A percentile compares a stretch with the other conserved stretches of the same genome.
Evolutionary conservation across 2,113 vertebrate genomes (phyloP).

Genomic region (Lepidothrix coronata): DNA sequence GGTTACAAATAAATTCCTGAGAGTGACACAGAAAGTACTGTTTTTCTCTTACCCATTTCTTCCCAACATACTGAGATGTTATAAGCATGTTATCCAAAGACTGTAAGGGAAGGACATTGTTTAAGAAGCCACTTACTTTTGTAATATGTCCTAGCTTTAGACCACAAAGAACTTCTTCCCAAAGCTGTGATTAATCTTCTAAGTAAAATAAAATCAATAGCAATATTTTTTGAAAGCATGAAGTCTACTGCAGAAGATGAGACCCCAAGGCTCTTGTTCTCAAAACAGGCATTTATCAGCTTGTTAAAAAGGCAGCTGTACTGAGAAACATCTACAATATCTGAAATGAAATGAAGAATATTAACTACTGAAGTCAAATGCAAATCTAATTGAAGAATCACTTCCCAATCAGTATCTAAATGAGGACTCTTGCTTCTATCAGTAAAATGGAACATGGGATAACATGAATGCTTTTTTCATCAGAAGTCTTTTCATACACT

Average conservation of each 20-base stretch:
- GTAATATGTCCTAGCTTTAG: slow-evolving; percentile 86
- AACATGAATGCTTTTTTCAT: neutral
- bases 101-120: neutral
- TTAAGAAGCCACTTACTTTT: slow-evolving; percentile 81
- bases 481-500: neutral
- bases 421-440: neutral
- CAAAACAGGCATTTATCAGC: slow-evolving; percentile 82
- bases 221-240: slow-evolving; percentile 84
- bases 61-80: neutral
- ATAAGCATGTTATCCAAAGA: neutral
- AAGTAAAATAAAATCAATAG: slow-evolving; percentile 77
- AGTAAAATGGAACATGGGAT: neutral
- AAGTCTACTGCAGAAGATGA: slow-evolving; percentile 84
- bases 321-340: slow-evolving; percentile 70
- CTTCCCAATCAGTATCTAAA: neutral
- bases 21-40: neutral
- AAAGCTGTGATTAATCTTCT: slow-evolving; percentile 85
- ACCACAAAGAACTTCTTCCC: slow-evolving; percentile 88
- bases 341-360: slow-evolving; percentile 73
- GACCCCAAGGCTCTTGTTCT: slow-evolving; percentile 80
- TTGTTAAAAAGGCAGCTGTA: slow-evolving; percentile 82
- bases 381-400: neutral
- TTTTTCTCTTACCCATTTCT: neutral
- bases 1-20: neutral
- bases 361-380: neutral